These are phyloP conservation scores for Ptychodera flava DNA, from an alignment of 35 echinoderm and acorn worm species.

Conservation along the genomic window DNA sequence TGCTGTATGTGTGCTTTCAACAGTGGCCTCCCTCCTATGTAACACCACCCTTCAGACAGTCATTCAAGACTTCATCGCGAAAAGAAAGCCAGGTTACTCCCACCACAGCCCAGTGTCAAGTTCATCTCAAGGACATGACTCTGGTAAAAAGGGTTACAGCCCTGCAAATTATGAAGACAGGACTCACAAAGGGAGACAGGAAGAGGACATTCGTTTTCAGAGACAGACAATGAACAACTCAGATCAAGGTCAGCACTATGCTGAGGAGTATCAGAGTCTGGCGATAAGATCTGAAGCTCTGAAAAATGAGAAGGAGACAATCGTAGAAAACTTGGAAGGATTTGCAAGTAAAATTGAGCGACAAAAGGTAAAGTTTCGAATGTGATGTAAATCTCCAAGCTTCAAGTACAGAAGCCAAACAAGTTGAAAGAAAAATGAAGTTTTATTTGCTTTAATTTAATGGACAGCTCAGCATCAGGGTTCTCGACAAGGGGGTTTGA, in stretches of 20 bases:
- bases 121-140: not conserved
- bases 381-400: too few species aligned
- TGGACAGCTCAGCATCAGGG: too few species aligned
- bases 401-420: too few species aligned
- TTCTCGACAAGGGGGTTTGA: too few species aligned
- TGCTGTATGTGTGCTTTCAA: too few species aligned
- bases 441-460: too few species aligned
- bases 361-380: constrained; percentile 59
- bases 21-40: constrained; percentile 41
- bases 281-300: constrained; percentile 52
- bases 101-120: not conserved
- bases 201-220: constrained; percentile 7
- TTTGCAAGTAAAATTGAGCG: constrained; percentile 26
- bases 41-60: constrained; percentile 47
- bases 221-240: constrained; percentile 3
- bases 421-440: too few species aligned
- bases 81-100: not conserved
- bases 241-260: constrained; percentile 31
- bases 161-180: constrained; percentile 18
- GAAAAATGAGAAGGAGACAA: constrained; percentile 40
- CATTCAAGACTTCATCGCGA: constrained; percentile 6
- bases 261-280: constrained; percentile 38
- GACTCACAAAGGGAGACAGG: not conserved
- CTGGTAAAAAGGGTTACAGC: not conserved
- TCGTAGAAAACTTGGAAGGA: constrained; percentile 30